These are phyloP conservation scores for Xyrauchen texanus DNA, from an alignment of 2,113 vertebrate genomes.

Conservation along the genomic window DNA sequence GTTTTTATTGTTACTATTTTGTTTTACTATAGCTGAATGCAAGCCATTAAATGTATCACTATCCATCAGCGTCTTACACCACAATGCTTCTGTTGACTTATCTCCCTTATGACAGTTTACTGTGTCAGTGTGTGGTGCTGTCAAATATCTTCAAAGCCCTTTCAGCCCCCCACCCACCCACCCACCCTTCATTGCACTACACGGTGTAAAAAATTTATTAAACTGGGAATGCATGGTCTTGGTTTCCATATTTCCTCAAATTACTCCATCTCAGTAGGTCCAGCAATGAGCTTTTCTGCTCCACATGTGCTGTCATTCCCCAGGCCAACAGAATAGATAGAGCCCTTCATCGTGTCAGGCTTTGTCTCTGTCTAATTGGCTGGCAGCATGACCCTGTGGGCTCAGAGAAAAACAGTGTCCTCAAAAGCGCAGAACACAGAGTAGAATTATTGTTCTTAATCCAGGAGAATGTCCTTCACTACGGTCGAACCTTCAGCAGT, in stretches of 20 bases:
- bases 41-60: background rate
- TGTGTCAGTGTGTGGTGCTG: background rate
- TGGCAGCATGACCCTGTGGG: slow-evolving; percentile 9
- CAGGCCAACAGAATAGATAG: slow-evolving; percentile 9
- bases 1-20: too few species aligned
- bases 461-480: slow-evolving; percentile 1
- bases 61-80: background rate
- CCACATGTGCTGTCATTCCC: slow-evolving; percentile 38
- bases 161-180: too few species aligned
- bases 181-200: background rate
- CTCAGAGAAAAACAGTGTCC: slow-evolving; percentile 7
- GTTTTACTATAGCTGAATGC: background rate
- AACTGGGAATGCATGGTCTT: background rate
- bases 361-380: slow-evolving; percentile 41
- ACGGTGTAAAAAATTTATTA: slow-evolving; percentile 35
- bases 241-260: slow-evolving; percentile 16
- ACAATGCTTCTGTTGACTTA: background rate
- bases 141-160: background rate
- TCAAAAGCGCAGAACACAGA: background rate
- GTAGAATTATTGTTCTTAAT: slow-evolving; percentile 33
- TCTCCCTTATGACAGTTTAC: background rate
- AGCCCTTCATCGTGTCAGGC: background rate
- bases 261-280: slow-evolving; percentile 33
- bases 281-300: slow-evolving; percentile 20
- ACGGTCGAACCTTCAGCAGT: background rate